phyloP scores from a whole-genome alignment of 2,113 vertebrate species.

The Calyptomena viridis region DNA sequence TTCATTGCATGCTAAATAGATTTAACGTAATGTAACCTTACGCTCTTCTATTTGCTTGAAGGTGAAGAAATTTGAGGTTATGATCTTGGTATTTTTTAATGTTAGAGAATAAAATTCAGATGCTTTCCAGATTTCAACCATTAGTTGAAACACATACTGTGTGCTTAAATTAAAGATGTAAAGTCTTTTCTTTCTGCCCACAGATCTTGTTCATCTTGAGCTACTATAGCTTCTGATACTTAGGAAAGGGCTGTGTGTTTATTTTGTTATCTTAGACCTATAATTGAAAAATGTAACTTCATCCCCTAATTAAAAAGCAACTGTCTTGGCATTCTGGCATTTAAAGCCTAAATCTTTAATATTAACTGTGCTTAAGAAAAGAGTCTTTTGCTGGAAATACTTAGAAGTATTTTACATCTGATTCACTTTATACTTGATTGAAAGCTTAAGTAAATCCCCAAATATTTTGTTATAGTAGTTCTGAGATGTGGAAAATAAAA shows the following conservation, averaged over 20 bases:
- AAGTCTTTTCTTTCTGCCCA: not conserved
- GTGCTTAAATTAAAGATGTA: conserved; percentile 32
- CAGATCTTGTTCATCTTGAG: conserved; percentile 39
- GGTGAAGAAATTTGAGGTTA: not conserved
- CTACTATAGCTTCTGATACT: conserved; percentile 21
- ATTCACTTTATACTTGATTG: conserved; percentile 56
- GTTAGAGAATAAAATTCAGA: not conserved
- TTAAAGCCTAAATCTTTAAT: conserved; percentile 37
- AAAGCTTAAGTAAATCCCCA: conserved; percentile 58
- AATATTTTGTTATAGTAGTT: conserved; percentile 52
- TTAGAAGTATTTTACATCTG: conserved; percentile 47
- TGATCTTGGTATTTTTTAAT: not conserved
- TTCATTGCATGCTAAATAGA: not conserved
- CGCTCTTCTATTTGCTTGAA: not conserved
- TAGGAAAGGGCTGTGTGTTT: not conserved
- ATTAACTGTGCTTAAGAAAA: conserved; percentile 32
- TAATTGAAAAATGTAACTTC: not conserved
- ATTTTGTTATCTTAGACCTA: conserved; percentile 17
- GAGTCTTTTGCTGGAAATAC: conserved; percentile 9
- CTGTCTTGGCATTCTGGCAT: not conserved
- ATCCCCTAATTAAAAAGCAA: conserved; percentile 50
- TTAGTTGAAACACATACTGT: conserved; percentile 2
- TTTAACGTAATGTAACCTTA: not conserved
- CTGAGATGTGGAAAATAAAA: conserved; percentile 61
- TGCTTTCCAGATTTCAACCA: not conserved